Percentiles rank a stretch among this genome's conserved stretches.
Evolutionary conservation across 2,797 vertebrate genomes (phyloP).

Genomic region (Simalia tracyae): DNA sequence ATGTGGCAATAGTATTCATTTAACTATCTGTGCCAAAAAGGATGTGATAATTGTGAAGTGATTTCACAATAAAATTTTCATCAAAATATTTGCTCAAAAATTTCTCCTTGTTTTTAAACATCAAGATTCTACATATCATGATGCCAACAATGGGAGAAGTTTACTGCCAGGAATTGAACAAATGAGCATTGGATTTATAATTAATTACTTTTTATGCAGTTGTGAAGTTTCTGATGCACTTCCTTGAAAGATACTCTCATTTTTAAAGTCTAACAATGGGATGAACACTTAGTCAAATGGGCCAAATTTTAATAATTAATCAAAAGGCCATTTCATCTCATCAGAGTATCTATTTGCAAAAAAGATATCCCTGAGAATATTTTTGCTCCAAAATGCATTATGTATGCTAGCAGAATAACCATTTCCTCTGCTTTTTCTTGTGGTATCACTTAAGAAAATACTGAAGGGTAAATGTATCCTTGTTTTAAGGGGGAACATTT

Average conservation of each 20-base stretch:
- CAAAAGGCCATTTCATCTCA: conserved; percentile 67
- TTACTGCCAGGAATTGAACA: conserved; percentile 11
- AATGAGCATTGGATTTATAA: conserved; percentile 29
- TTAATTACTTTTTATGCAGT: conserved; percentile 42
- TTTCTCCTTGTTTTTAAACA: neutral
- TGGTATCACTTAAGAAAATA: conserved; percentile 41
- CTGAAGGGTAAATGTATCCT: conserved; percentile 37
- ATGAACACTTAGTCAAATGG: conserved; percentile 69
- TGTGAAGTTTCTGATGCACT: neutral
- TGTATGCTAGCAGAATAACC: conserved; percentile 69
- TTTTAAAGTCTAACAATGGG: conserved; percentile 65
- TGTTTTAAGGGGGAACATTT: conserved; percentile 44
- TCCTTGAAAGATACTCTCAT: conserved; percentile 54
- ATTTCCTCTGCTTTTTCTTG: conserved; percentile 62
- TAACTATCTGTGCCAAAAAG: neutral
- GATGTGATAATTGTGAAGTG: neutral
- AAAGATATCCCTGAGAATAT: conserved; percentile 62
- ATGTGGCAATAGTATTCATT: neutral
- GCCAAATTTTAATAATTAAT: conserved; percentile 77
- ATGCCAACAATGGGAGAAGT: neutral
- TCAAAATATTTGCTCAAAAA: neutral
- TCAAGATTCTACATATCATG: neutral
- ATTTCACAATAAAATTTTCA: neutral
- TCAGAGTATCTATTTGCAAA: conserved; percentile 69
- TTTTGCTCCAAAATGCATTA: conserved; percentile 71